Evolutionary conservation across 2,888 invertebrate genomes (phyloP), one percentile per base, ranked within the genome.

Genomic region (Sarcophaga subvicina): DNA sequence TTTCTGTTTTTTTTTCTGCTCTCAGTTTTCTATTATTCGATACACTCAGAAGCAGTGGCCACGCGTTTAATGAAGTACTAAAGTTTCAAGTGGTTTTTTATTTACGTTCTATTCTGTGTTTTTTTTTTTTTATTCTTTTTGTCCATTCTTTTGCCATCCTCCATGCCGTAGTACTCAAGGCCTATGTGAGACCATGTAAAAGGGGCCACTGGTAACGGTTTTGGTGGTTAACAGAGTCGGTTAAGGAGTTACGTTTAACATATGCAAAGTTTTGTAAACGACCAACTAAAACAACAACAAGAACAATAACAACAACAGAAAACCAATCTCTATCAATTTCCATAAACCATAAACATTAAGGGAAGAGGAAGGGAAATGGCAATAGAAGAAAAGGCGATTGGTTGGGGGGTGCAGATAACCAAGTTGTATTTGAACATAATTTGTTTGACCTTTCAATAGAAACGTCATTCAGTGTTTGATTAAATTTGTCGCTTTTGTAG

Each of bases 31-130:
- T 64, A 64, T 75, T 80, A 66, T 84, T 69, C 37, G 54, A 79
- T 22, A 47, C 70, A 75, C 59, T 63, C 20, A 20, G 25, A 64
- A 83, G 70, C 75, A 69, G 47, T 17, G 22, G 79, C 54, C 91
- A 92, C 92, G 91, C 90, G 91, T 90, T 91, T 91, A 92, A 91
- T 92, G 90, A 91, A 91, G 90, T 89, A 89, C 89, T 78, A 79
- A 84, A 84, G 64, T 78, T 80, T 87, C 78, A 89, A 89, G 88
- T 90, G 90, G 80, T 82, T 82, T 80, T 37, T 80, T 27, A 64
- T 84, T 80, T 64, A 45, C 47, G 17, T 22, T 45, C n/a, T 66
- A 49, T 59, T 76, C 54, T 79, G 49, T 49, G 64, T 70, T 70
- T 27, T 37, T 5, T 49, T 49, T 54, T 76, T 27, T 69, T 22